Base-by-base conservation (phyloP, 2,888 invertebrate genomes). In the Uropetala carovei region DNA sequence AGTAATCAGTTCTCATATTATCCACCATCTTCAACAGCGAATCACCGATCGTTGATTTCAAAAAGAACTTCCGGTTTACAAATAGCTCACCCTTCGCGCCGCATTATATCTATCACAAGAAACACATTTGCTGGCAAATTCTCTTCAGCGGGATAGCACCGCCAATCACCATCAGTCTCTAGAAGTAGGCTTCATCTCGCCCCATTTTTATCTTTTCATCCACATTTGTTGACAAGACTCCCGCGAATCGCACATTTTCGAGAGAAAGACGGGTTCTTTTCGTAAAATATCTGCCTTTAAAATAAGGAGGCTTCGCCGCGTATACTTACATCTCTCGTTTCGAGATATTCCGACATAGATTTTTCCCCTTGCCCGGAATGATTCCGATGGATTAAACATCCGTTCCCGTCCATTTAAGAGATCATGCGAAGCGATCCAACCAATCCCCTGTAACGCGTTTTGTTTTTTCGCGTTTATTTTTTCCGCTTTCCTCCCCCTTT, bases 391-490 rank as follows among this genome's bases (percentile, higher is more conserved):
- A 89, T 89, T 89, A 68, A 64, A 89, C 89, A 89, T 89, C 89
- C 89, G 89, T 89, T 89, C 64, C 68, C 89, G 60, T 89, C 89
- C 89, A 89, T 89, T 89, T 89, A 68, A 58, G 89, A 89, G 89
- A 89, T 89, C 89, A 64, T 89, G 64, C 64, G 89, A 89, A 89
- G 64, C 64, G 43, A 89, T 89, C 64, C 68, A 68, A 43, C 89
- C 89, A 30, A 68, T 89, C 89, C 43, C 89, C 43, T 89, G 89
- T 89, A 64, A 64, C 64, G 60, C 18, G 58, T 68, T 60, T 22
- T 68, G 43, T 68, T 89, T 68, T 57, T 89, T 89, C 89, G 11
- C 64, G n/a, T 68, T 89, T 68, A 89, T 68, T 83, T 56, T 57
- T 89, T 64, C 68, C 4, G 30, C 9, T 43, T 89, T 68, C 60